Conservation (phyloP, 2,797 vertebrate species). For the Rhynchonycteris naso region DNA sequence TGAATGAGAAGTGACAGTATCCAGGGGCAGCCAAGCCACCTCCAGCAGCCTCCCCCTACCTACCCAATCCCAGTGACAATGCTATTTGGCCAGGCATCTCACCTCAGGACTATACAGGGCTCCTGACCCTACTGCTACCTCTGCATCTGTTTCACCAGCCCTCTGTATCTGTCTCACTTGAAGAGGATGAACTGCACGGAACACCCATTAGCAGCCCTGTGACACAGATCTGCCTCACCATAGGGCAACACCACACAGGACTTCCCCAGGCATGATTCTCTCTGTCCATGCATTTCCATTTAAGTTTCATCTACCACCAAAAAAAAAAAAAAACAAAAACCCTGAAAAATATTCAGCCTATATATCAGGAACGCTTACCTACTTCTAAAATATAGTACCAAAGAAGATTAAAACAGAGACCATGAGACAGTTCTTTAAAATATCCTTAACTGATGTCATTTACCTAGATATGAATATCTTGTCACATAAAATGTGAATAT, state of each 20-base stretch:
- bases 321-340: no score
- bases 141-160: constrained; percentile 66
- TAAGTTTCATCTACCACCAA: neutral
- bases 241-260: neutral
- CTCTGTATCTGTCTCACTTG: neutral
- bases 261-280: neutral
- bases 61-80: constrained; percentile 31
- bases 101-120: constrained; percentile 70
- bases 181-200: neutral
- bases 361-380: neutral
- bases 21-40: constrained; percentile 51
- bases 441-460: neutral
- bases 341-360: constrained; percentile 31
- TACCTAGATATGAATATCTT: neutral
- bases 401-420: constrained; percentile 10
- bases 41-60: neutral
- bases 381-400: constrained; percentile 16
- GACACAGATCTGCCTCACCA: neutral
- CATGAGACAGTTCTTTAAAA: neutral
- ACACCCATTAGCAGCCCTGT: neutral
- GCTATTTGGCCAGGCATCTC: constrained; percentile 70
- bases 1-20: constrained; percentile 39
- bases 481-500: constrained; percentile 31
- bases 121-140: constrained; percentile 52
- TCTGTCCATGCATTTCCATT: constrained; percentile 18